phyloP scores from a whole-genome alignment of 1,140 invertebrate genomes.

The Harpegnathos saltator region DNA sequence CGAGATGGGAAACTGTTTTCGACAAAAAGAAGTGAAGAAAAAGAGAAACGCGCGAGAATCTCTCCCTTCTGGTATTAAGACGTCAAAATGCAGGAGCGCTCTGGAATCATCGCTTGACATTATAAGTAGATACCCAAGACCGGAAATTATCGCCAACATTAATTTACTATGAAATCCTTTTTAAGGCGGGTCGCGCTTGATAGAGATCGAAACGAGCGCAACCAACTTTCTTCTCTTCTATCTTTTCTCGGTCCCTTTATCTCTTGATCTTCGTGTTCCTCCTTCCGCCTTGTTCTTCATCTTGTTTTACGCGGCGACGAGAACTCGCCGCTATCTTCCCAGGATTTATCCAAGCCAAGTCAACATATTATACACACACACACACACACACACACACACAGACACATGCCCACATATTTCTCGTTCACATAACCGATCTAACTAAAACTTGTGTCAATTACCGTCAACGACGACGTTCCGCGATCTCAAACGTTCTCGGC shows the following conservation, averaged over 20 bases:
- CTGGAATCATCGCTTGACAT: background rate
- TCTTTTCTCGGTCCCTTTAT: background rate
- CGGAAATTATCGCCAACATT: slow-evolving; percentile 24
- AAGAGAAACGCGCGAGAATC: background rate
- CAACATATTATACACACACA: no score
- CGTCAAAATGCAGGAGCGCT: background rate
- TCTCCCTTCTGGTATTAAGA: slow-evolving; percentile 3
- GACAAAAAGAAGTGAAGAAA: no score
- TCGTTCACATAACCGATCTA: slow-evolving; percentile 34
- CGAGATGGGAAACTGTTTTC: background rate
- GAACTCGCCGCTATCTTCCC: slow-evolving; percentile 28
- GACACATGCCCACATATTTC: no score
- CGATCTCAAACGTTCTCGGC: slow-evolving; percentile 9
- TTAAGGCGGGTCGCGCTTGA: background rate
- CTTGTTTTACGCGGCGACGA: slow-evolving; percentile 1
- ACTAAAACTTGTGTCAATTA: slow-evolving; percentile 42
- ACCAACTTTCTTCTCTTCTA: background rate
- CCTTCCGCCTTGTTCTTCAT: slow-evolving; percentile 11
- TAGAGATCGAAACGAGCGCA: slow-evolving; percentile 20
- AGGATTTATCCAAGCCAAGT: slow-evolving; percentile 38
- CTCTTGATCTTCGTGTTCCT: background rate
- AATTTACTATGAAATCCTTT: background rate
- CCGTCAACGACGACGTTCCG: background rate
- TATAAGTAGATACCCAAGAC: background rate
- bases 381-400: no score